phyloP scores from a whole-genome alignment of 2,797 vertebrate species.

The Mastacembelus armatus region DNA sequence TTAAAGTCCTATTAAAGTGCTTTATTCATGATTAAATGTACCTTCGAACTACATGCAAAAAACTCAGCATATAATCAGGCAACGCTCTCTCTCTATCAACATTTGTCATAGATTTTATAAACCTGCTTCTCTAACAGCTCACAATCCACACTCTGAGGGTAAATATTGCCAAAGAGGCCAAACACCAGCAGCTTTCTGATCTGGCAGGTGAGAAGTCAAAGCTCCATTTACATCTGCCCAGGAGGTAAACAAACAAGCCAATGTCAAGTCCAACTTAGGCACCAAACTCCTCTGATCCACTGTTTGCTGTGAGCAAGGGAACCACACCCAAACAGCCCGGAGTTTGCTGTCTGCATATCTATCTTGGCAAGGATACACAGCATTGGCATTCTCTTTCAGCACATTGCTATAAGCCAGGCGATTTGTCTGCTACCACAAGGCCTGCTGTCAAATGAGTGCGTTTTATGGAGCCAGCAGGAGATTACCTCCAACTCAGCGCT shows the following conservation, averaged over 20 bases:
- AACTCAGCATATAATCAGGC: slow-evolving; percentile 13
- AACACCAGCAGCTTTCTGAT: slow-evolving; percentile 27
- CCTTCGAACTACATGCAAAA: too few species aligned
- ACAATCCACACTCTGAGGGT: slow-evolving; percentile 2
- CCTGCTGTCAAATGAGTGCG: slow-evolving; percentile 76
- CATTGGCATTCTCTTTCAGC: slow-evolving; percentile 78
- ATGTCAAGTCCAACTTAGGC: slow-evolving; percentile 56
- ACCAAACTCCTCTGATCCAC: slow-evolving; percentile 50
- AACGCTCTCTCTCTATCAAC: slow-evolving; percentile 7
- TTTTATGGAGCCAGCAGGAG: slow-evolving; percentile 80
- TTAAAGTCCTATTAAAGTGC: too few species aligned
- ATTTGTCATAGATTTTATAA: slow-evolving; percentile 23
- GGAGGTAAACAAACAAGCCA: slow-evolving; percentile 57
- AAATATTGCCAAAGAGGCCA: slow-evolving; percentile 51
- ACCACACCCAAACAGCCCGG: slow-evolving; percentile 67
- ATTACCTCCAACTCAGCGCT: slow-evolving; percentile 75
- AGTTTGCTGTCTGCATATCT: slow-evolving; percentile 76
- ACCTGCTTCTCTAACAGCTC: slow-evolving; percentile 6
- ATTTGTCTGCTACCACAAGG: slow-evolving; percentile 84
- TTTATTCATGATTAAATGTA: too few species aligned
- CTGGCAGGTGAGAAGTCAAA: slow-evolving; percentile 55
- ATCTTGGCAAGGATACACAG: slow-evolving; percentile 78
- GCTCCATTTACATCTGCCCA: slow-evolving; percentile 58
- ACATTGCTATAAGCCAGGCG: slow-evolving; percentile 73
- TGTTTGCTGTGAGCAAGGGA: slow-evolving; percentile 67